A percentile compares a stretch with the other conserved stretches of the same genome.
phyloP scores from a whole-genome alignment of 2,797 vertebrate genomes.

The Sebastolobus altivelis region DNA sequence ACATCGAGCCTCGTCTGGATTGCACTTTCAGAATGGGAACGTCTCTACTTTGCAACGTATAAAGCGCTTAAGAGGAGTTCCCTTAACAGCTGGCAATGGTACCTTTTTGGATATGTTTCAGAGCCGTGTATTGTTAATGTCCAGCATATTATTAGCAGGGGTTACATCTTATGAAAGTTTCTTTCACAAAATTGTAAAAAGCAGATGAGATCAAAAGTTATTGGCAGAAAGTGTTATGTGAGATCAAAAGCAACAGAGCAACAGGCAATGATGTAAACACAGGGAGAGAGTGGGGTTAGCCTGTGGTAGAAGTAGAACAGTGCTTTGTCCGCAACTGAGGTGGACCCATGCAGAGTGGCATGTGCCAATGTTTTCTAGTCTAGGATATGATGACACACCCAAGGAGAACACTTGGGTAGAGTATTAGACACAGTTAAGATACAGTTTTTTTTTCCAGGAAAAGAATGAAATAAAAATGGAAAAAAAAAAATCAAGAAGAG shows the following conservation, averaged over 20 bases:
- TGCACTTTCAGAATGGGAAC: conserved; percentile 81
- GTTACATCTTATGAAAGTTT: conserved; percentile 80
- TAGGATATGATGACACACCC: conserved; percentile 80
- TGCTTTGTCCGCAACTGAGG: conserved; percentile 75
- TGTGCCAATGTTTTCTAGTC: conserved; percentile 75
- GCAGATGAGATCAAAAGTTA: conserved; percentile 78
- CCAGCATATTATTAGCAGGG: conserved; percentile 73
- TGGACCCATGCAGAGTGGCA: conserved; percentile 80
- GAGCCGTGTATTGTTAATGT: conserved; percentile 74
- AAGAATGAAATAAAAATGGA: conserved; percentile 63
- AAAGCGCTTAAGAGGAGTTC: conserved; percentile 84
- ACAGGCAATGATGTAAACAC: conserved; percentile 82
- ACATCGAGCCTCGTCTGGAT: conserved; percentile 63
- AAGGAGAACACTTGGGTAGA: conserved; percentile 78
- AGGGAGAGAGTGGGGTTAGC: conserved; percentile 68
- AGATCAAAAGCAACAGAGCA: conserved; percentile 85
- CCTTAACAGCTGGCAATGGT: conserved; percentile 83
- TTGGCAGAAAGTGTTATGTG: conserved; percentile 72
- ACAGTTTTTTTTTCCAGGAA: conserved; percentile 77
- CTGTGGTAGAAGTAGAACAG: conserved; percentile 70
- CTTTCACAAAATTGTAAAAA: conserved; percentile 79
- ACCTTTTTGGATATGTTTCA: conserved; percentile 70
- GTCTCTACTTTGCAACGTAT: conserved; percentile 87
- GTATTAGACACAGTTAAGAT: conserved; percentile 72
- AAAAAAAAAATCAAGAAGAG: conserved; percentile 61